Conservation (phyloP, 2,113 vertebrate species). For the Henicopernis longicauda region DNA sequence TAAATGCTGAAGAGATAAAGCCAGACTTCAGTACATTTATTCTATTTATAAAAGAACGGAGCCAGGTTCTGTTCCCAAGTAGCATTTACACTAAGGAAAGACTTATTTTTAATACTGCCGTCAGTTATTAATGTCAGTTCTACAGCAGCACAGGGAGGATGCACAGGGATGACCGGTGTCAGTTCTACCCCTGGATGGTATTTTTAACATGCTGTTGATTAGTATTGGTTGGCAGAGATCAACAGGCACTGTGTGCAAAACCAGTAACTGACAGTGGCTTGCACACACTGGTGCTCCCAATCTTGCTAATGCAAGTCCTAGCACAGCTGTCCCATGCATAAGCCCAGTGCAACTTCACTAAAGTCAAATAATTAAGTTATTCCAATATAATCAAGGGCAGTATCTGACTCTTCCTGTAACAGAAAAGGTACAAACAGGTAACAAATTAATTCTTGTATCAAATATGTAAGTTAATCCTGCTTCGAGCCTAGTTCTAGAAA, state of each 20-base stretch:
- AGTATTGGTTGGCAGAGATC: background rate
- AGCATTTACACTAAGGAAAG: background rate
- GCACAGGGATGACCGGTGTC: background rate
- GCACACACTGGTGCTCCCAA: background rate
- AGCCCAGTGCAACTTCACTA: background rate
- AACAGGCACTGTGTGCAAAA: background rate
- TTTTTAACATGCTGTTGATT: background rate
- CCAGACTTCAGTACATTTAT: background rate
- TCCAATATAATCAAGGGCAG: background rate
- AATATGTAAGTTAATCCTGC: background rate
- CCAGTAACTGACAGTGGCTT: background rate
- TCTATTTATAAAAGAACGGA: background rate
- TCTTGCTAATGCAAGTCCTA: background rate
- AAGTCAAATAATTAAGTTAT: background rate
- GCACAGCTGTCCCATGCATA: rapidly evolving
- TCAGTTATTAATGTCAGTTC: background rate
- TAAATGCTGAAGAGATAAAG: background rate
- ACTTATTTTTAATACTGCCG: background rate
- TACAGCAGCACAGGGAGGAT: background rate
- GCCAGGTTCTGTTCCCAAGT: background rate
- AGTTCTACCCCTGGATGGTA: background rate
- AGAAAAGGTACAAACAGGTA: background rate
- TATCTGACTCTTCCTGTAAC: background rate
- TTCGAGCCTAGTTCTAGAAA: background rate
- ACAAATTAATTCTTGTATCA: background rate